Conservation (phyloP, 2,113 vertebrate genomes). For the Ivindomyrus marchei region DNA sequence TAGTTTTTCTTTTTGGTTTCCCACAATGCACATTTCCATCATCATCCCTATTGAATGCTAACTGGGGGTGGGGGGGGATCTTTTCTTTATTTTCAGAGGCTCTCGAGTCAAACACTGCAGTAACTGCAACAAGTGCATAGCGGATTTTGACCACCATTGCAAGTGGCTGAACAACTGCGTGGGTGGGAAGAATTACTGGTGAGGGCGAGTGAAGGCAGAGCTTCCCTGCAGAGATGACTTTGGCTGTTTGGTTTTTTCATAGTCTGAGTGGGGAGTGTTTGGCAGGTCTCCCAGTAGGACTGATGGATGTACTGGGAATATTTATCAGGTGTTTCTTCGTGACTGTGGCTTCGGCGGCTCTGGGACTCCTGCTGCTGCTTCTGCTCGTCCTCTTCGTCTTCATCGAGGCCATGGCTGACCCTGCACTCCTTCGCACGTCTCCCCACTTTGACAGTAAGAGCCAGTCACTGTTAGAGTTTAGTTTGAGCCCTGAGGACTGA, state of each 20-base stretch:
- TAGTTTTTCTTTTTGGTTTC: not conserved
- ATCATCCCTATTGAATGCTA: not conserved
- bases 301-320: not conserved
- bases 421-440: constrained; percentile 49
- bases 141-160: constrained; percentile 73
- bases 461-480: not conserved
- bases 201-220: constrained; percentile 28
- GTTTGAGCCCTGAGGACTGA: not conserved
- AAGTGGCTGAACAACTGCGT: constrained; percentile 76
- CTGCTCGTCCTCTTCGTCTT: constrained; percentile 56
- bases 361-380: constrained; percentile 46
- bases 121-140: constrained; percentile 71
- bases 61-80: not conserved
- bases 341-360: constrained; percentile 54
- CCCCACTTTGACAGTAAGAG: constrained; percentile 60
- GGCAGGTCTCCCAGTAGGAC: not conserved
- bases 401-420: constrained; percentile 60
- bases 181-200: constrained; percentile 71
- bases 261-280: not conserved
- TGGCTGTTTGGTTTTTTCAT: not conserved
- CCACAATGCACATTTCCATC: not conserved
- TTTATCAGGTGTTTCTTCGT: constrained; percentile 65
- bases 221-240: not conserved
- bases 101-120: constrained; percentile 68
- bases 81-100: constrained; percentile 43